Conservation (phyloP, 1,140 invertebrate genomes). For the Rhyzopertha dominica region DNA sequence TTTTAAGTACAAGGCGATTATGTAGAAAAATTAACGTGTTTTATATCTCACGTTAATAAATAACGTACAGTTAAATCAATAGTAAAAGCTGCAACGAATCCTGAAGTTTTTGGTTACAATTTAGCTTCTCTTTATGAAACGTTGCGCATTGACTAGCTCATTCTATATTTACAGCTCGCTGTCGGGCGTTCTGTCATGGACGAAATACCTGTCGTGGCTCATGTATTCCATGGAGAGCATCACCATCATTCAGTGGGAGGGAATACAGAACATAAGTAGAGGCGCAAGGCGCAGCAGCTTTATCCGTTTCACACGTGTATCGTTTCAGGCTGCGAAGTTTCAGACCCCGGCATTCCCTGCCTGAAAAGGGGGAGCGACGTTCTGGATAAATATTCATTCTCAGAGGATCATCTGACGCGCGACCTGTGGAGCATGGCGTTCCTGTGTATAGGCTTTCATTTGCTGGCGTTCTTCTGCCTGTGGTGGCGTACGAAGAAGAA, state of each 20-base stretch:
- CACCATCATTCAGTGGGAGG: slow-evolving; percentile 73
- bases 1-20: no score
- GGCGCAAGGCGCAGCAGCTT: no score
- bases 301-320: not conserved
- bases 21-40: no score
- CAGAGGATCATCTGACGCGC: slow-evolving; percentile 54
- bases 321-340: slow-evolving; percentile 57
- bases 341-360: slow-evolving; percentile 58
- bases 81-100: no score
- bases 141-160: no score
- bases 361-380: slow-evolving; percentile 66
- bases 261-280: slow-evolving; percentile 73
- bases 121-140: no score
- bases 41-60: no score
- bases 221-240: slow-evolving; percentile 88
- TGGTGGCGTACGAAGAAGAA: slow-evolving; percentile 58
- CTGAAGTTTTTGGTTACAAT: no score
- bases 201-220: slow-evolving; percentile 88
- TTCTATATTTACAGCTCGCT: slow-evolving; percentile 60
- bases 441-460: slow-evolving; percentile 65
- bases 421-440: slow-evolving; percentile 61
- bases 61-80: no score
- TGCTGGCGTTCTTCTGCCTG: slow-evolving; percentile 61
- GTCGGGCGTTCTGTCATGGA: slow-evolving; percentile 74
- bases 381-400: slow-evolving; percentile 67